Conservation (phyloP, 37 sponge, comb jelly and placozoan species). For the Halichondria panicea region DNA sequence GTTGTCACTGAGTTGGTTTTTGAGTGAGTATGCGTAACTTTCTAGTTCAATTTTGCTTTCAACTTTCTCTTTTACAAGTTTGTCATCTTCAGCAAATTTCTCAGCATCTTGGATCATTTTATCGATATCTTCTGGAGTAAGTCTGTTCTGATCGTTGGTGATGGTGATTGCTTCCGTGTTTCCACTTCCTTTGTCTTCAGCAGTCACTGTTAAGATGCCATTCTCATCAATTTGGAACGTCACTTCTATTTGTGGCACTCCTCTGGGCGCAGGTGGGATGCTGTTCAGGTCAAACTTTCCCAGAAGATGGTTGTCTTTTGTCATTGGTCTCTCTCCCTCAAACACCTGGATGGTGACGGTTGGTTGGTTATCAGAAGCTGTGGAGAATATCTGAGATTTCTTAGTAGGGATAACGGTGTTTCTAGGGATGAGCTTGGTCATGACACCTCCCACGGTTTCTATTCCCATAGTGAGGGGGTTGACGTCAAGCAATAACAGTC, state of each 20-base stretch:
- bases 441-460: conserved; percentile 99
- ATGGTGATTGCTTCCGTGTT: conserved; percentile 92
- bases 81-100: conserved; percentile 98
- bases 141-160: conserved; percentile 96
- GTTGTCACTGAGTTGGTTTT: conserved; percentile 89
- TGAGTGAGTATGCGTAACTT: conserved; percentile 90
- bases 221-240: conserved; percentile 99
- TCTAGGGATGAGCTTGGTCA: conserved; percentile 96
- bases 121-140: conserved; percentile 97
- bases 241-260: conserved; percentile 98
- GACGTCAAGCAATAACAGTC: conserved; percentile 92
- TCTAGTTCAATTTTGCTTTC: conserved; percentile 92
- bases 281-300: conserved; percentile 97
- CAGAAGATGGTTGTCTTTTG: conserved; percentile 96
- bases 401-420: conserved; percentile 99
- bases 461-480: conserved; percentile 98
- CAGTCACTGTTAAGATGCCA: conserved; percentile 94
- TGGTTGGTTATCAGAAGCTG: conserved; percentile 98
- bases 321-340: conserved; percentile 98
- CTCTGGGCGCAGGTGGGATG: conserved; percentile 98
- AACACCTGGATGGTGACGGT: conserved; percentile 99
- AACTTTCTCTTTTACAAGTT: conserved; percentile 87
- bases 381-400: conserved; percentile 98
- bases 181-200: conserved; percentile 98
- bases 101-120: conserved; percentile 97